Conservation (phyloP, 1,140 invertebrate genomes). For the Physella acuta region DNA sequence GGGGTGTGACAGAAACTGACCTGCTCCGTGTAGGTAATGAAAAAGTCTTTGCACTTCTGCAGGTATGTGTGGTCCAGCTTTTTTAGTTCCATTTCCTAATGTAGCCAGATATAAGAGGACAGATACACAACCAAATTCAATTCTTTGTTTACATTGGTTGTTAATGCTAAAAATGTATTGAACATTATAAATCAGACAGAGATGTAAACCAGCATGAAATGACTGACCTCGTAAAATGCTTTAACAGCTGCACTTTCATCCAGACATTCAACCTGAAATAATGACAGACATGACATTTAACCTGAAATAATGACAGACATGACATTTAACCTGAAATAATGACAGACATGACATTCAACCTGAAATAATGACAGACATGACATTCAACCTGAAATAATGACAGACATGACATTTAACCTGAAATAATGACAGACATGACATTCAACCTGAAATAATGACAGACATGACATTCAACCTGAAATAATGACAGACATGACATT, state of each 20-base stretch:
- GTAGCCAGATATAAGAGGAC: too few relatives aligned
- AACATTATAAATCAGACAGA: background rate
- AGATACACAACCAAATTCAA: background rate
- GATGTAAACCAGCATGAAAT: background rate
- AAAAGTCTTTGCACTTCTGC: conserved; percentile 6
- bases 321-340: background rate
- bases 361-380: background rate
- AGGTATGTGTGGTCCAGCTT: conserved; percentile 6
- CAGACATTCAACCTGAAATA: conserved; percentile 2
- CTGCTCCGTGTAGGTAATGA: conserved; percentile 1
- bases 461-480: too few relatives aligned
- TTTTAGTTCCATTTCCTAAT: conserved; percentile 9
- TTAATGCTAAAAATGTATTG: background rate
- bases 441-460: background rate
- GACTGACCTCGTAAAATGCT: conserved; percentile 7
- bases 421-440: background rate
- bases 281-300: background rate
- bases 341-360: background rate
- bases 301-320: background rate
- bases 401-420: background rate
- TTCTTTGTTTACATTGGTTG: background rate
- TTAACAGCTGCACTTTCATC: conserved; percentile 8
- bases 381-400: background rate
- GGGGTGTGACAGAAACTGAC: too few relatives aligned
- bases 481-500: background rate